Evolutionary conservation across 1,140 invertebrate species (phyloP).

Genomic region (Cecropterus lyciades): DNA sequence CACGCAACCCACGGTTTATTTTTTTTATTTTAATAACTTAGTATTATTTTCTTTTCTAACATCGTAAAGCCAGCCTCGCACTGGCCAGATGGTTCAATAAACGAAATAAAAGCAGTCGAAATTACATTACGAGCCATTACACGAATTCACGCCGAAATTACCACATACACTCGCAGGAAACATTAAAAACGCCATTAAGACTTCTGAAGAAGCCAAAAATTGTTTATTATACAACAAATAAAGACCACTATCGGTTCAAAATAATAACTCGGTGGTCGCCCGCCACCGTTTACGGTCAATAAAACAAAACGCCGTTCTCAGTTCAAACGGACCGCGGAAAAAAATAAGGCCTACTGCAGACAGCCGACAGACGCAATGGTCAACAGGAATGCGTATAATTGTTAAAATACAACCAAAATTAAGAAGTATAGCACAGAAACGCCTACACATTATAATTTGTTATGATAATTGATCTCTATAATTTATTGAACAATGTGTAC

Average conservation of each 20-base stretch:
- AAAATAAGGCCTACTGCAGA: conserved; percentile 34
- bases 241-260: conserved; percentile 45
- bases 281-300: conserved; percentile 54
- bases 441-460: too few relatives aligned
- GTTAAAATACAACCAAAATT: too few relatives aligned
- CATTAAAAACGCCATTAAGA: conserved; percentile 51
- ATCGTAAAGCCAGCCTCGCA: conserved; percentile 18
- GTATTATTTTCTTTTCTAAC: conserved; percentile 2
- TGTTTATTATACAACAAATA: conserved; percentile 55
- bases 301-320: conserved; percentile 55
- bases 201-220: conserved; percentile 54
- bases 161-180: conserved; percentile 37
- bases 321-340: conserved; percentile 54
- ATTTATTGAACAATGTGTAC: too few relatives aligned
- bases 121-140: conserved; percentile 27
- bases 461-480: too few relatives aligned
- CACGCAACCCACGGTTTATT: not conserved
- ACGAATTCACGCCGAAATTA: conserved; percentile 28
- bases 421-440: too few relatives aligned
- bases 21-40: conserved; percentile 7
- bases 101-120: conserved; percentile 30
- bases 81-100: conserved; percentile 29
- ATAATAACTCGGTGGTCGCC: conserved; percentile 42
- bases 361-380: not conserved
- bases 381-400: too few relatives aligned